phyloP scores from a whole-genome alignment of 2,888 invertebrate genomes.

The Drosophila mimica region DNA sequence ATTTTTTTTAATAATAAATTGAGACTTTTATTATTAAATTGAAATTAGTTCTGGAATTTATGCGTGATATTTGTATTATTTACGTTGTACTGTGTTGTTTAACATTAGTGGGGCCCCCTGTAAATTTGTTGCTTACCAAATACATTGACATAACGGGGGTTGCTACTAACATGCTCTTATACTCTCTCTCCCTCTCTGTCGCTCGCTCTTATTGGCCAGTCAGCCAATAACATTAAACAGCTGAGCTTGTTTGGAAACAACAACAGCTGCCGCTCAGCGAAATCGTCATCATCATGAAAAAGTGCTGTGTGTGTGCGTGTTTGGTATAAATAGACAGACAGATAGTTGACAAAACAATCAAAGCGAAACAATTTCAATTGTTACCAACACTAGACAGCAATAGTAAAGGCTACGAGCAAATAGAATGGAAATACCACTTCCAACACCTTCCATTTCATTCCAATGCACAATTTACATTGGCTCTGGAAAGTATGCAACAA shows the following conservation, averaged over 20 bases:
- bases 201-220: slow-evolving; percentile 17
- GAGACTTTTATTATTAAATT: not conserved
- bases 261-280: slow-evolving; percentile 55
- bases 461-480: slow-evolving; percentile 8
- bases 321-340: not conserved
- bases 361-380: slow-evolving; percentile 24
- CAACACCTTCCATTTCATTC: slow-evolving; percentile 11
- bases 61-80: not conserved
- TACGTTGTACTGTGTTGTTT: slow-evolving; percentile 2
- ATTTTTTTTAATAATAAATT: not conserved
- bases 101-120: slow-evolving; percentile 40
- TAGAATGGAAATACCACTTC: slow-evolving; percentile 6
- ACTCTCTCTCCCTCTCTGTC: slow-evolving; percentile 10
- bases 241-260: slow-evolving; percentile 81
- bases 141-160: slow-evolving; percentile 27
- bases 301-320: not conserved
- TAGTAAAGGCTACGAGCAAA: not conserved
- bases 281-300: not conserved
- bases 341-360: slow-evolving; percentile 31
- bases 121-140: slow-evolving; percentile 56
- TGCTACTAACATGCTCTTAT: slow-evolving; percentile 26
- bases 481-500: slow-evolving; percentile 62
- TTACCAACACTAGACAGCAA: slow-evolving; percentile 6
- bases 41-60: not conserved
- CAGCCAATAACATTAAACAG: slow-evolving; percentile 81